Evolutionary conservation across 2,797 vertebrate species (phyloP), one percentile per base, ranked within the genome.

Genomic region (Podargus strigoides): DNA sequence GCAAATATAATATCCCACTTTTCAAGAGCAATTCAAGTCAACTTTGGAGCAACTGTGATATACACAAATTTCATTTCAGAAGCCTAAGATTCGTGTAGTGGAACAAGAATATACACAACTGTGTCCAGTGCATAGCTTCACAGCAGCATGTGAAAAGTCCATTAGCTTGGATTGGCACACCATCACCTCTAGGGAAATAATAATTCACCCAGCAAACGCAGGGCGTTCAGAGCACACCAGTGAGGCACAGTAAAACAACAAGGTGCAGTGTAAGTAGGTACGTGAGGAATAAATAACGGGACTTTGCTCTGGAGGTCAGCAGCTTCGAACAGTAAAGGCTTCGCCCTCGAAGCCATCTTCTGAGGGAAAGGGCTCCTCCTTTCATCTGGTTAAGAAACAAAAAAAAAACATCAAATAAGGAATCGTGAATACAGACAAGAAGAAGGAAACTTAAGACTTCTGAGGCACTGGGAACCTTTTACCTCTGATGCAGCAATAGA

Each of bases 251-350:
- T 37, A 99, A 87, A 37, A 99, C 91, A 1, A 98, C 32, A 78
- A 98, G 87, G 77, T 99, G 99, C 3, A 99, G 73, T 0, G 97
- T 94, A 46, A 99, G 68, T 87, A 99, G 94, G 96, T 99, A 99
- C 1, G 94, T 96, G 93, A 99, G 97, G 96, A 99, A 98, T 27
- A 99, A 84, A 92, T 98, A 98, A 41, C 98, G 98, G 20, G 99
- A 98, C 85, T 98, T 98, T 28, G 98, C 98, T 60, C 98, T 97
- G 56, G 98, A 97, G 1, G 98, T 98, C 97, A 99, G 95, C 96
- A 99, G 97, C 95, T 98, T 98, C 76, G 98, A 98, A 95, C 98
- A 99, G 97, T 98, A 99, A 42, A 99, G 97, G 92, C 98, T 99
- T 89, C 98, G 89, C 13, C 99, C 98, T 10, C 98, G 97, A 68